Evolutionary conservation across 2,113 vertebrate species (phyloP), one percentile per base, ranked within the genome.

Genomic region (Barnardius zonarius): DNA sequence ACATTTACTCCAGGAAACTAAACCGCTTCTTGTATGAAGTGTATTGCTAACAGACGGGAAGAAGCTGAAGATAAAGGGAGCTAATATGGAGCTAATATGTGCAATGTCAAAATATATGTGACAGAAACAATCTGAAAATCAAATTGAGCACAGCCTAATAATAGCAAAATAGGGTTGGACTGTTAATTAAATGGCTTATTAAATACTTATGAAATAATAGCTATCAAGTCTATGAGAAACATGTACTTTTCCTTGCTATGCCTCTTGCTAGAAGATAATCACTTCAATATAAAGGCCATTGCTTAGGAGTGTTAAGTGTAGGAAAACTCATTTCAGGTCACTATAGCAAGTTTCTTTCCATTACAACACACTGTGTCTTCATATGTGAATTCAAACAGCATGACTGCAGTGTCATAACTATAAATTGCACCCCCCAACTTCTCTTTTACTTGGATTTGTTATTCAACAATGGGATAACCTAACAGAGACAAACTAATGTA

Each of bases 341-440:
- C 14, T 55, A 22, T 33, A 78, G 52, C 25, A 54, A 61, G 35
- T 78, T 72, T 78, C 39, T 66, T 81, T 64, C 85, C 17, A 16
- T 46, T 44, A 2, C 33, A 64, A 17, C 28, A 49, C 27, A 10
- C 51, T 76, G 27, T 39, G 14, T 61, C 51, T 86, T 81, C 49
- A 31, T 18, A 17, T 33, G n/a, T 30, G n/a, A 51, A 63, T 25
- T 48, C 33, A 41, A 55, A 63, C 25, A 13, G 31, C 18, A 15
- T 1, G 1, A 28, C 0, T 0, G 14, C 23, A 31, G 14, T 62
- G 16, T 48, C 25, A 48, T 28, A 33, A 22, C 49, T 51, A n/a
- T 18, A 22, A 63, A 41, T 25, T 75, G 49, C 54, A 44, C 46
- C 79, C 13, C n/a, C n/a, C 35, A 49, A 4, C 41, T 73, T 82